Evolutionary conservation across 1,140 invertebrate genomes (phyloP).

Genomic region (Adelges cooleyi): DNA sequence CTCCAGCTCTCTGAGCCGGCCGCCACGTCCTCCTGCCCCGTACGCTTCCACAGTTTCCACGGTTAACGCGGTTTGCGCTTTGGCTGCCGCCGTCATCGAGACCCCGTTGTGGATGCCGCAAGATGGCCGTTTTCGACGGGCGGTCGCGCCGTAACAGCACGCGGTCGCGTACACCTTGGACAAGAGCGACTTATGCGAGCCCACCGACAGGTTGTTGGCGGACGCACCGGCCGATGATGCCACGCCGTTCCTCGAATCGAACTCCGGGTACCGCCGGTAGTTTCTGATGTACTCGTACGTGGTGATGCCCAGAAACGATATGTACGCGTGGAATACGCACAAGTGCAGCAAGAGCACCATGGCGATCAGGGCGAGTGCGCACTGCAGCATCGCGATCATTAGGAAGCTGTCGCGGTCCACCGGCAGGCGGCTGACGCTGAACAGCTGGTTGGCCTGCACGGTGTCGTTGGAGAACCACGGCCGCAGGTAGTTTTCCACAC

Average conservation of each 20-base stretch:
- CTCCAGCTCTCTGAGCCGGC: background rate
- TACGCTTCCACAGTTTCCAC: background rate
- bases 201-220: background rate
- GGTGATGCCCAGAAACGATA: slow-evolving; percentile 67
- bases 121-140: background rate
- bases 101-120: slow-evolving; percentile 10
- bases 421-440: slow-evolving; percentile 31
- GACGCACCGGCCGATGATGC: slow-evolving; percentile 30
- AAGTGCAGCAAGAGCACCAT: slow-evolving; percentile 72
- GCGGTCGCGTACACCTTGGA: background rate
- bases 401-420: slow-evolving; percentile 35
- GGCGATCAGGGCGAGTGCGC: slow-evolving; percentile 58
- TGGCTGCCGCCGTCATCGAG: background rate
- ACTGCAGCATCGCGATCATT: slow-evolving; percentile 46
- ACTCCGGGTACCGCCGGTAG: slow-evolving; percentile 39
- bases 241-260: slow-evolving; percentile 33
- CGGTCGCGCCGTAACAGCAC: background rate
- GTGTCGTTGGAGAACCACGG: slow-evolving; percentile 60
- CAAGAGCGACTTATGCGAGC: slow-evolving; percentile 26
- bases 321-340: slow-evolving; percentile 80
- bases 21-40: background rate
- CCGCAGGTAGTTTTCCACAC: slow-evolving; percentile 53
- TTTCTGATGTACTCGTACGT: slow-evolving; percentile 78
- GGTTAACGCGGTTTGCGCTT: background rate
- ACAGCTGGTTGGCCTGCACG: slow-evolving; percentile 49